Conservation (phyloP, 2,113 vertebrate species). For the Penelope pileata region DNA sequence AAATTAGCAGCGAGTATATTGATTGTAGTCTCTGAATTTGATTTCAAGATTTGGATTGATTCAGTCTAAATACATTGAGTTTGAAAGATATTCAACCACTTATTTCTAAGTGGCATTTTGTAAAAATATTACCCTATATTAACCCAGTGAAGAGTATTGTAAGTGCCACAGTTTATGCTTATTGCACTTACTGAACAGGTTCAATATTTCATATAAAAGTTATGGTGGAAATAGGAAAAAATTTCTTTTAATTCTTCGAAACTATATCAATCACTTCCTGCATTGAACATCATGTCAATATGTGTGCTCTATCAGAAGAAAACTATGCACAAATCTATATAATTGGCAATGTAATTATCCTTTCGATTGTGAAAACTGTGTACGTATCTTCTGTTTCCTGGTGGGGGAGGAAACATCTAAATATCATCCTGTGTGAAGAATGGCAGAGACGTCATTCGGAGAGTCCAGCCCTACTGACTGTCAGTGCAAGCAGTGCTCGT, state of each 20-base stretch:
- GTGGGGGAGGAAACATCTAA: not conserved
- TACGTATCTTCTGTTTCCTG: not conserved
- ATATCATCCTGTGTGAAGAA: not conserved
- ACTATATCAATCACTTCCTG: constrained; percentile 54
- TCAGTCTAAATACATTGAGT: constrained; percentile 61
- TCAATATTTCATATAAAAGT: constrained; percentile 73
- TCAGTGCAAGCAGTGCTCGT: not conserved
- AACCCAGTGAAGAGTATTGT: constrained; percentile 75
- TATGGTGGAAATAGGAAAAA: constrained; percentile 66
- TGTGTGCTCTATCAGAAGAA: not conserved
- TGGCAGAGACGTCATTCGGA: not conserved
- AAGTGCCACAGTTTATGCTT: constrained; percentile 79
- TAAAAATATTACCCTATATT: constrained; percentile 75
- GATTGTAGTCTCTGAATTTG: constrained; percentile 76
- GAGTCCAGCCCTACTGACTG: not conserved
- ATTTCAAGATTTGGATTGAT: constrained; percentile 76
- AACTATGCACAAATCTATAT: constrained; percentile 7
- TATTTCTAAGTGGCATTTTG: constrained; percentile 74
- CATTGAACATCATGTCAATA: not conserved
- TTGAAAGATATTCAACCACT: constrained; percentile 74
- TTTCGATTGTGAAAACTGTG: constrained; percentile 25
- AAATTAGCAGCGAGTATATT: constrained; percentile 63
- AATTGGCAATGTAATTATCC: constrained; percentile 33
- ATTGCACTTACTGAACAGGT: constrained; percentile 76
- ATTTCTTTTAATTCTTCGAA: constrained; percentile 73